Evolutionary conservation across 1,140 invertebrate genomes (phyloP).

Genomic region (Apocrypta bakeri): DNA sequence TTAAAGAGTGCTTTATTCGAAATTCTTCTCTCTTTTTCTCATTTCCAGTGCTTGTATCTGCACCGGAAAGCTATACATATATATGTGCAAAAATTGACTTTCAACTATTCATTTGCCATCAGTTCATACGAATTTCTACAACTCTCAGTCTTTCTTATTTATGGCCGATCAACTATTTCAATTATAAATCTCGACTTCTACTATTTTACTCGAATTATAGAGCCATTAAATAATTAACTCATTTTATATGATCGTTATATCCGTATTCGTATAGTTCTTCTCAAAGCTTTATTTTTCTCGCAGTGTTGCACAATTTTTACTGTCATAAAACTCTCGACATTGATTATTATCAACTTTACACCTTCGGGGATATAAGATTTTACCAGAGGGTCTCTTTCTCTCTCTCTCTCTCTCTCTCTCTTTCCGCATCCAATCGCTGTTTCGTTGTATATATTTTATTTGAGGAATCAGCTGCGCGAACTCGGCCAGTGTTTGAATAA

Average conservation of each 20-base stretch:
- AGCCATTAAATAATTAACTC: background rate
- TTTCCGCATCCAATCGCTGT: too few relatives aligned
- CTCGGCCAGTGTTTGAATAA: constrained; percentile 18
- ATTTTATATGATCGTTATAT: background rate
- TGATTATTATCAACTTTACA: constrained; percentile 5
- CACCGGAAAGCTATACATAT: too few relatives aligned
- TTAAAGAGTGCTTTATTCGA: background rate
- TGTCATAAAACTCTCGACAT: background rate
- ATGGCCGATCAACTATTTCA: constrained; percentile 9
- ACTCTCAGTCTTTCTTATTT: background rate
- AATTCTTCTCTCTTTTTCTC: background rate
- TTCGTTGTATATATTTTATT: too few relatives aligned
- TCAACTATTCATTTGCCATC: background rate
- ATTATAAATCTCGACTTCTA: background rate
- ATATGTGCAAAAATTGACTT: background rate
- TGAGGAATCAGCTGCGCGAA: constrained; percentile 14
- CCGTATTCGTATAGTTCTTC: background rate
- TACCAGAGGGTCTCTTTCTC: background rate
- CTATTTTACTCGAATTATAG: background rate
- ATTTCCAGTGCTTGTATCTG: too few relatives aligned
- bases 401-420: too few relatives aligned
- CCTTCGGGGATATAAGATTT: constrained; percentile 1
- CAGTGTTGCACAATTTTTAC: background rate
- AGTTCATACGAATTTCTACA: background rate
- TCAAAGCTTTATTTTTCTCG: background rate